Percentiles rank a stretch among this genome's conserved stretches.
Evolutionary conservation across 2,797 vertebrate genomes (phyloP).

Genomic region (Forpus xanthops): DNA sequence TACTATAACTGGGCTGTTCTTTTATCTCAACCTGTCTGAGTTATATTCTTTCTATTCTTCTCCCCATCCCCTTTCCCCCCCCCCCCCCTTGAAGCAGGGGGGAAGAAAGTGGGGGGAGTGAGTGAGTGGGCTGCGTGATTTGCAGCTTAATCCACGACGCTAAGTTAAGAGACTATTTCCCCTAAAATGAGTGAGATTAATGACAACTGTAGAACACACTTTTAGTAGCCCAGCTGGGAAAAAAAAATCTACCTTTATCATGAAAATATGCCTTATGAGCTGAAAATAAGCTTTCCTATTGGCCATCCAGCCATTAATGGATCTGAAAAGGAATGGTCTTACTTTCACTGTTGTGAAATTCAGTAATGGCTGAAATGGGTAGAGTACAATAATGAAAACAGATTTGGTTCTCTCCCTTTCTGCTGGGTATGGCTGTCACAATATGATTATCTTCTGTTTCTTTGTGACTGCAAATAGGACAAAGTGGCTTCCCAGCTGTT

Average conservation of each 20-base stretch:
- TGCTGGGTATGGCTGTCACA: conserved; percentile 28
- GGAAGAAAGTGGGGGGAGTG: too few relatives aligned
- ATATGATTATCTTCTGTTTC: conserved; percentile 48
- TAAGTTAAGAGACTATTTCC: background rate
- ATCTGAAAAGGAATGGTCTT: background rate
- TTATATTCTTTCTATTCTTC: too few relatives aligned
- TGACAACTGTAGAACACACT: background rate
- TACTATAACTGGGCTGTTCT: too few relatives aligned
- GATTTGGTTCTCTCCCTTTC: background rate
- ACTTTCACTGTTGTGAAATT: background rate
- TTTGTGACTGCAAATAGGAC: conserved; percentile 36
- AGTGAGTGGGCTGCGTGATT: too few relatives aligned
- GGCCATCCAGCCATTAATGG: background rate
- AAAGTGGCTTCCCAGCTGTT: conserved; percentile 52
- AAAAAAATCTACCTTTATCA: background rate
- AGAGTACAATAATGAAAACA: background rate
- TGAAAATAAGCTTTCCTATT: background rate
- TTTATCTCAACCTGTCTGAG: too few relatives aligned
- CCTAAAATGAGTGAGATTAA: background rate
- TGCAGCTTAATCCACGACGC: too few relatives aligned
- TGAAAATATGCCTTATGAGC: background rate
- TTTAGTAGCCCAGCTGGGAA: background rate
- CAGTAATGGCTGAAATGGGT: background rate
- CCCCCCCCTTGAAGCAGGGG: too few relatives aligned
- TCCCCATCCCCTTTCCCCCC: too few relatives aligned